Evolutionary conservation across 2,797 vertebrate genomes (phyloP), one percentile per base, ranked within the genome.

Genomic region (Melanogrammus aeglefinus): DNA sequence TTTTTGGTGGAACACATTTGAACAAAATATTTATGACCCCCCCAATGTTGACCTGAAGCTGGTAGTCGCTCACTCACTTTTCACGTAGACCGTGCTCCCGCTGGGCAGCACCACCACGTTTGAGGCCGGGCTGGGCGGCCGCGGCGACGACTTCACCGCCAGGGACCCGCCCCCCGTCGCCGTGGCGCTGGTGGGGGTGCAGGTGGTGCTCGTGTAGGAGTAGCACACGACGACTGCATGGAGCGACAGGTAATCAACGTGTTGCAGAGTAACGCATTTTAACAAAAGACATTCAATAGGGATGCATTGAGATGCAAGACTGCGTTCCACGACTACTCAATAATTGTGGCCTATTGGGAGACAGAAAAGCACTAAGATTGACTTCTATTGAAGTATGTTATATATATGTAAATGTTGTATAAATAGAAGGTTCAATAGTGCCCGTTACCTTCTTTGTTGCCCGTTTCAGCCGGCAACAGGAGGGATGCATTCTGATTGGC

Each of bases 101-200:
- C 98, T 99, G 90, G 98, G 97, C 92, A 99, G 93, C 88, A 99
- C 95, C 83, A 99, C 97, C 88, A 99, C 97, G 79, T 94, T 99
- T 87, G 98, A 98, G 39, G 98, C 96, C 16, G 97, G 98, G 87
- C 98, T 98, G 80, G 96, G 95, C 0, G 98, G 97, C 78, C 97
- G 94, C 3, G 97, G 97, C 51, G 97, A 97, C 88, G 97, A 97
- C 88, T 98, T 98, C 81, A 97, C 95, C 1, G 95, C 90, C 1
- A 96, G 92, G 76, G 96, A 88, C 81, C 94, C 93, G 81, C 95
- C 95, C 76, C 96, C 95, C 79, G 95, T 94, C 6, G 97, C 93
- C 0, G 96, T 94, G 36, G 95, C 95, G 33, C 95, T 97, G 90
- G 96, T 95, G 87, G 97, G 94, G 71, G 96, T 98, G 88, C 96